Conservation (phyloP, 2,113 vertebrate species). For the Cathartes aura region DNA sequence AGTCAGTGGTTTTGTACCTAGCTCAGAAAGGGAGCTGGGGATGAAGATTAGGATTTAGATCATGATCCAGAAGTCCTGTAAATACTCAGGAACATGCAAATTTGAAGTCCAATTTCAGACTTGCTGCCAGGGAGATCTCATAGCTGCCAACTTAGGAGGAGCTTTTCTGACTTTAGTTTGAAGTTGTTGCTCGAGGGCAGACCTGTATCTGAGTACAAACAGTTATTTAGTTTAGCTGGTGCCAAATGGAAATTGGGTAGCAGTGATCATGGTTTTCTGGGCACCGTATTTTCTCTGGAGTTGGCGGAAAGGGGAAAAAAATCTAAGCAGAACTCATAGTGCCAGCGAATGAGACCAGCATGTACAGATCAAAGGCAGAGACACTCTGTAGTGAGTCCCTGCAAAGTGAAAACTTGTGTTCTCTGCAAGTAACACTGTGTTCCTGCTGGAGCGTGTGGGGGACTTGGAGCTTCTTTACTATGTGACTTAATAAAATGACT, state of each 20-base stretch:
- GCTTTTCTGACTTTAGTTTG: not conserved
- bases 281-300: not conserved
- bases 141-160: not conserved
- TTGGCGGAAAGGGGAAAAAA: not conserved
- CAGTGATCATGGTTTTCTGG: not conserved
- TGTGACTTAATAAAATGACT: not conserved
- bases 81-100: not conserved
- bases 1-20: not conserved
- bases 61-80: not conserved
- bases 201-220: not conserved
- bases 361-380: not conserved
- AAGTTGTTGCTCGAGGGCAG: not conserved
- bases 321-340: not conserved
- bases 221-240: not conserved
- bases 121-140: not conserved
- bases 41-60: not conserved
- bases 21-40: not conserved
- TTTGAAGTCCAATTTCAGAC: not conserved
- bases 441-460: accelerated
- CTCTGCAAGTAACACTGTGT: not conserved
- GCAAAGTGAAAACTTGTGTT: not conserved
- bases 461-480: not conserved
- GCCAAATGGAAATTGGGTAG: not conserved
- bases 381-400: not conserved
- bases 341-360: not conserved